Percentiles rank a stretch among this genome's conserved stretches.
These are phyloP conservation scores for Drosophila punjabiensis DNA, from an alignment of 1,140 invertebrate genomes.

Conservation along the genomic window DNA sequence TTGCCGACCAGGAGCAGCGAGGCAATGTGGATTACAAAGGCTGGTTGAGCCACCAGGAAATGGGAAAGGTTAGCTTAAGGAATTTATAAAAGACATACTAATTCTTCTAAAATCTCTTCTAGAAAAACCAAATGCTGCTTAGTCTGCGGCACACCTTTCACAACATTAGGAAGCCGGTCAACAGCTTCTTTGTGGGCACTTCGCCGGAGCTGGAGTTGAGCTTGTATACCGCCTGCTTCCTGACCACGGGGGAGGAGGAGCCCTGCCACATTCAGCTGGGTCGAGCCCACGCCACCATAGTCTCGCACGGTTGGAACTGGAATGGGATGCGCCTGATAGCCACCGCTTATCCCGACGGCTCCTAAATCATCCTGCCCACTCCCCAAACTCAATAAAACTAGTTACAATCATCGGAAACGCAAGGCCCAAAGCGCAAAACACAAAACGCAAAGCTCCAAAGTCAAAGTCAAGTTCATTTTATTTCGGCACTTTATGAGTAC, in stretches of 20 bases:
- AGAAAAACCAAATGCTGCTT: slow-evolving; percentile 66
- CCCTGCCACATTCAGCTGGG: slow-evolving; percentile 90
- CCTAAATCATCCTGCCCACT: slow-evolving; percentile 9
- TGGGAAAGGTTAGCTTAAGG: slow-evolving; percentile 87
- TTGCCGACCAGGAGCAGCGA: slow-evolving; percentile 90
- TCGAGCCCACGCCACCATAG: slow-evolving; percentile 89
- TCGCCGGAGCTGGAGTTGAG: slow-evolving; percentile 97
- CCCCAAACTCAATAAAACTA: slow-evolving; percentile 34
- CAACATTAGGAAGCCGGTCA: slow-evolving; percentile 90
- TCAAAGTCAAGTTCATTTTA: slow-evolving; percentile 57
- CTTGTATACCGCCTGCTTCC: slow-evolving; percentile 94
- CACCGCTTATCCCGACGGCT: slow-evolving; percentile 87
- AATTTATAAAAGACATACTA: neutral
- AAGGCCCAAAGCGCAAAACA: slow-evolving; percentile 5
- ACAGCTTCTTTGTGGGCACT: slow-evolving; percentile 94
- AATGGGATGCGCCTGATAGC: slow-evolving; percentile 91
- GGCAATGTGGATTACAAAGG: slow-evolving; percentile 91
- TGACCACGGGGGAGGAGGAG: slow-evolving; percentile 88
- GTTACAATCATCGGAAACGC: slow-evolving; percentile 21
- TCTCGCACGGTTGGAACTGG: slow-evolving; percentile 90
- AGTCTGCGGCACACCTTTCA: slow-evolving; percentile 90
- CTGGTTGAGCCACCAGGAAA: slow-evolving; percentile 89
- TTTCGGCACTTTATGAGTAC: slow-evolving; percentile 38
- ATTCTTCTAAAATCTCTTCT: neutral
- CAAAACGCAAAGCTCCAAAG: slow-evolving; percentile 27